Evolutionary conservation across 2,113 vertebrate species (phyloP).

Genomic region (Grammomys dolichurus): DNA sequence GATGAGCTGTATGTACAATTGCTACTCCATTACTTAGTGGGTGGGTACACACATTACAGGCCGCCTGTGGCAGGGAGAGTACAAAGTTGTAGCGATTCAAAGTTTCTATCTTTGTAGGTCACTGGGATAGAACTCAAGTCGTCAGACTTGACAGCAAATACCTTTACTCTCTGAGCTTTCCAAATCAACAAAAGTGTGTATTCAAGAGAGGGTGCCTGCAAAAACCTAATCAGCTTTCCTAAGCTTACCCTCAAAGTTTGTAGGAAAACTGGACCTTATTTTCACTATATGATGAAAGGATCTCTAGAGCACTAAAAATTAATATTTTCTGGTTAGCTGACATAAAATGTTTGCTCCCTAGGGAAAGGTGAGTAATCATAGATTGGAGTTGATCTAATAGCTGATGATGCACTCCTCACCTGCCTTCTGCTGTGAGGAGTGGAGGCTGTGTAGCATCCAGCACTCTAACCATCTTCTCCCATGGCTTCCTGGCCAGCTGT

Average conservation of each 20-base stretch:
- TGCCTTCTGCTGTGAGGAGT: background rate
- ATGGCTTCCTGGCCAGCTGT: background rate
- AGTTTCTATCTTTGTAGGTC: background rate
- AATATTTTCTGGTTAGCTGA: conserved; percentile 10
- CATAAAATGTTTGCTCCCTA: background rate
- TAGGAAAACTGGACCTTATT: background rate
- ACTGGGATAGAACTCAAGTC: background rate
- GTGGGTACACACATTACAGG: background rate
- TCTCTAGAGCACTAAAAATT: background rate
- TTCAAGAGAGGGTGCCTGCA: background rate
- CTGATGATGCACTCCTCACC: background rate
- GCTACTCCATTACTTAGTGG: background rate
- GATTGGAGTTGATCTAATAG: background rate
- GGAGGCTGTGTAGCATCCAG: background rate
- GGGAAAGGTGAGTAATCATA: background rate
- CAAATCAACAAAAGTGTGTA: background rate
- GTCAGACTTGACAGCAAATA: background rate
- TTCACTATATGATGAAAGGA: conserved; percentile 1
- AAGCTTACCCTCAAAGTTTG: background rate
- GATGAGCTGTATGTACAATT: background rate
- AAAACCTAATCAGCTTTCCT: conserved; percentile 23
- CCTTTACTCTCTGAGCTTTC: background rate
- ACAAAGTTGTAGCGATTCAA: background rate
- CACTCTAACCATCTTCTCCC: background rate
- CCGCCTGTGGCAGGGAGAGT: background rate